Evolutionary conservation across 2,888 invertebrate species (phyloP), one percentile per base, ranked within the genome.

Genomic region (Diarsia mendica): DNA sequence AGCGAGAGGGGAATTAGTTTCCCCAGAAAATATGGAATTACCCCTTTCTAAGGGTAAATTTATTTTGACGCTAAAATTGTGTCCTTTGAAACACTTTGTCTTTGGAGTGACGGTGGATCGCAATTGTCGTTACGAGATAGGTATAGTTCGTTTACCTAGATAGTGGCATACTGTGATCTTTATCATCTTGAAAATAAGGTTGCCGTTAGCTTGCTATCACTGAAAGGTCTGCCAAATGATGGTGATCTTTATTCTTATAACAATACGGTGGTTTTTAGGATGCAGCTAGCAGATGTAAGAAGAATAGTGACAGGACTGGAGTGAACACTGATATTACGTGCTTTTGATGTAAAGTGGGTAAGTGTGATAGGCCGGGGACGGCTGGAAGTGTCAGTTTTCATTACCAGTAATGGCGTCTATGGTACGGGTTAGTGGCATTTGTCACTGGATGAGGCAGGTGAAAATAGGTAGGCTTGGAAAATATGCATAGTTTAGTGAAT

Each of bases 21-120:
- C 79, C 65, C 33, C 77, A 70, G 79, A 84, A 89, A 88, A 88
- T 86, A 89, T 87, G 81, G 85, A 83, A 85, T 85, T 84, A 84
- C 86, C 80, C 77, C 72, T 75, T 81, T 80, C 77, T 69, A 68
- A 72, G 66, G 66, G 75, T 67, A 79, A 81, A 79, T 85, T 87
- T 82, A 78, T 83, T 78, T 69, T 75, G 68, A 77, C 69, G 80
- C 23, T 74, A 79, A 80, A 77, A 82, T 84, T 67, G 68, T 72
- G 69, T 68, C 67, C 74, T 77, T 83, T 80, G 77, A 76, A 67
- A 66, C 75, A 80, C 84, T 75, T 84, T 80, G 72, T 71, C 66
- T 72, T 60, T 49, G 33, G 61, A 46, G 76, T 75, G 85, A 70
- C 61, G 85, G 60, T 67, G 44, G 65, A 76, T 80, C 51, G 73